Base-by-base conservation (phyloP, 2,797 vertebrate species). In the Ciconia nigra region DNA sequence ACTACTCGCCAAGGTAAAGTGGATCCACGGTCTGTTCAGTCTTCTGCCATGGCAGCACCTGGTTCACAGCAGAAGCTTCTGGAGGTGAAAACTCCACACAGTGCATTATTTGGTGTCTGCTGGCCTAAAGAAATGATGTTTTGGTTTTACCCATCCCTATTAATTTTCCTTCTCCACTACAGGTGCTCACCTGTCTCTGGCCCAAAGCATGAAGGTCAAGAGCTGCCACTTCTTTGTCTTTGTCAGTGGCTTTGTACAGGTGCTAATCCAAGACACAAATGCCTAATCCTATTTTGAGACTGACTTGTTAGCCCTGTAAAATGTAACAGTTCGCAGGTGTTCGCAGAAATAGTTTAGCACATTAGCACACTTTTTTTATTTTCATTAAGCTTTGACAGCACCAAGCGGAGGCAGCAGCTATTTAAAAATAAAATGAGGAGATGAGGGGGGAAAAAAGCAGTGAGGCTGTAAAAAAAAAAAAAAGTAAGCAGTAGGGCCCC, bases 261-360 rank as follows among this genome's bases (percentile, higher is more conserved):
- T 93, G 82, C 28, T 93, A 94, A 96, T 87, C 63, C 31, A 70
- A 71, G 69, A 82, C 71, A 89, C 51, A 74, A 92, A 57, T 66
- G 63, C 61, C 87, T 87, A 89, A 89, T 77, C 81, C 44, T 94
- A 83, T 95, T 95, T 94, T 74, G 72, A 94, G 83, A 66, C 71
- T 74, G 63, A 89, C 76, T 94, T 82, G 88, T 93, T 92, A 91
- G 65, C 52, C 88, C 72, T 74, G 59, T 77, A 87, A 90, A 93
- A 66, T 63, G 8, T 85, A 90, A 71, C 87, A 78, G 65, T 88
- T 94, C 5, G 9, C 93, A 94, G 93, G 85, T 95, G 76, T 91
- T 96, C 1, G 2, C 63, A 87, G 61, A 59, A 97, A 83, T 59
- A 86, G 76, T 76, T 95, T 83, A 83, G 74, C 89, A 89, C 47